phyloP scores from a whole-genome alignment of 2,797 vertebrate species.

The Rhabdomys pumilio region DNA sequence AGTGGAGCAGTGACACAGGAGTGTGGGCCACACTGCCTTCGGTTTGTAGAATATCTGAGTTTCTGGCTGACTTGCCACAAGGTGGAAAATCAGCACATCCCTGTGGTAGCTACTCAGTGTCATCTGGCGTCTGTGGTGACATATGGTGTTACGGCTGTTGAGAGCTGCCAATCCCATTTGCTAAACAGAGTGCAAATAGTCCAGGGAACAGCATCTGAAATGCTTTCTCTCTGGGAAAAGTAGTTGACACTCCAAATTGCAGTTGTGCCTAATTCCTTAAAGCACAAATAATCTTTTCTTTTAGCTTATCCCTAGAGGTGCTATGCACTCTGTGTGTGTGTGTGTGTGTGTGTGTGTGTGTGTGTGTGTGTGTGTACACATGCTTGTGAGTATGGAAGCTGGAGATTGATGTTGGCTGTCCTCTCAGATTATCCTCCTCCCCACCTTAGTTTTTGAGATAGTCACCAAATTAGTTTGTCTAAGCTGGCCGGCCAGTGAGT shows the following conservation, averaged over 20 bases:
- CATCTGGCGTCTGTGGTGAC: conserved; percentile 78
- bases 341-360: not conserved
- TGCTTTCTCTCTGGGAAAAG: conserved; percentile 79
- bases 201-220: conserved; percentile 54
- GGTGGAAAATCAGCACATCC: conserved; percentile 62
- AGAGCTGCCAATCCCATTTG: conserved; percentile 73
- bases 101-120: conserved; percentile 65
- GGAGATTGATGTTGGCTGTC: not conserved
- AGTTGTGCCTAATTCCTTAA: conserved; percentile 26
- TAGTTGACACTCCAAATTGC: conserved; percentile 36
- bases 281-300: not conserved
- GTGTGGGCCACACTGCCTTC: not conserved
- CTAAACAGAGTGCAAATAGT: conserved; percentile 82
- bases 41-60: conserved; percentile 39
- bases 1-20: not conserved
- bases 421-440: not conserved
- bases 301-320: not conserved
- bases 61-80: conserved; percentile 69
- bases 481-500: not conserved
- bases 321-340: not conserved
- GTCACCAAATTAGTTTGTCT: not conserved
- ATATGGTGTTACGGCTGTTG: conserved; percentile 80
- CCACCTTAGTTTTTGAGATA: not conserved
- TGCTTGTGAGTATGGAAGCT: not conserved
- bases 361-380: not conserved